These are phyloP conservation scores for Drosophila mimetica DNA, from an alignment of 2,888 invertebrate species.

Conservation along the genomic window DNA sequence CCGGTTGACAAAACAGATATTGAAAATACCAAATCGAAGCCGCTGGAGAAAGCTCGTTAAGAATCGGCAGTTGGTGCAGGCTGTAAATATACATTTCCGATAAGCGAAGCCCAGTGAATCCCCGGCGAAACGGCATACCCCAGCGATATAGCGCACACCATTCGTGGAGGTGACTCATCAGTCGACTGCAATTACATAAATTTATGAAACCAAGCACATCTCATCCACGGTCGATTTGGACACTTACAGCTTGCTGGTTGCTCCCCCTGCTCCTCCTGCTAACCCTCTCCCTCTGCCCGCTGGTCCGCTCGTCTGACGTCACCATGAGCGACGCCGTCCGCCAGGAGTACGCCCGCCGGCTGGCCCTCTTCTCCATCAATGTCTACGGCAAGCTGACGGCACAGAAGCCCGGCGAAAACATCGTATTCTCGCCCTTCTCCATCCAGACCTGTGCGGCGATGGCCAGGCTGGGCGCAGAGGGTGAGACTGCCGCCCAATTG, in stretches of 20 bases:
- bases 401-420: constrained; percentile 86
- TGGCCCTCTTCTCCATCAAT: constrained; percentile 61
- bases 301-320: constrained; percentile 12
- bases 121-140: constrained; percentile 61
- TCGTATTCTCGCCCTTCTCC: constrained; percentile 91
- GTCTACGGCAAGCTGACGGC: constrained; percentile 58
- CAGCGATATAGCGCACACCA: constrained; percentile 34
- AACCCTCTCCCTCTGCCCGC: constrained; percentile 16
- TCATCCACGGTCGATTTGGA: constrained; percentile 14
- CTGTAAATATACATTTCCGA: constrained; percentile 16
- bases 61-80: constrained; percentile 8
- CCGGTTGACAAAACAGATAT: constrained; percentile 1
- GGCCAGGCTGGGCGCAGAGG: constrained; percentile 89
- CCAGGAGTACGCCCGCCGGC: constrained; percentile 62
- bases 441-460: constrained; percentile 90
- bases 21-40: constrained; percentile 2
- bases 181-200: constrained; percentile 66
- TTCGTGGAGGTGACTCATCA: constrained; percentile 69
- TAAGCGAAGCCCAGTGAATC: constrained; percentile 19
- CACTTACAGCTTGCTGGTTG: constrained; percentile 49
- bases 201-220: constrained; percentile 43
- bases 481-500: constrained; percentile 87
- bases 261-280: constrained; percentile 48
- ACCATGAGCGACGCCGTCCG: constrained; percentile 51
- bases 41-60: constrained; percentile 23